These are phyloP conservation scores for Rhyacichthys aspro DNA, from an alignment of 2,797 vertebrate species.

Conservation along the genomic window DNA sequence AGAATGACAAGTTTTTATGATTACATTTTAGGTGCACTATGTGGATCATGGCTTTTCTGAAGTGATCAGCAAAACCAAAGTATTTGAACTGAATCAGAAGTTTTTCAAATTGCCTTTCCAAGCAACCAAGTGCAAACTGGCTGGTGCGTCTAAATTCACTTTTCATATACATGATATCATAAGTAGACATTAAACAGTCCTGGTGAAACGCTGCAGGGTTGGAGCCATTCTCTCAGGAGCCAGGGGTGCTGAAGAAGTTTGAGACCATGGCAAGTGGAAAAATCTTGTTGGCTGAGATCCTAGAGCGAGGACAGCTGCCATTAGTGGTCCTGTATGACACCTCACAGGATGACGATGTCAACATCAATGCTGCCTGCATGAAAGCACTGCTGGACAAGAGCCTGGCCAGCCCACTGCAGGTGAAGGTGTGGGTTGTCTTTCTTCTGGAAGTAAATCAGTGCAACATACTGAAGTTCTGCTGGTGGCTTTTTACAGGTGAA, in stretches of 20 bases:
- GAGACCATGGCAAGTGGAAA: conserved; percentile 88
- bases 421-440: conserved; percentile 44
- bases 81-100: conserved; percentile 85
- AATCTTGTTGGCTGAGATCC: conserved; percentile 93
- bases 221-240: conserved; percentile 88
- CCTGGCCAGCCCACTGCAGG: conserved; percentile 87
- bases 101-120: conserved; percentile 92
- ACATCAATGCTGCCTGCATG: conserved; percentile 92
- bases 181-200: background rate
- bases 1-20: background rate
- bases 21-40: conserved; percentile 84
- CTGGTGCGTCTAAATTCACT: conserved; percentile 82
- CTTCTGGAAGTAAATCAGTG: background rate
- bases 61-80: conserved; percentile 84
- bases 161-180: too few relatives aligned
- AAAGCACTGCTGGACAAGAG: conserved; percentile 89
- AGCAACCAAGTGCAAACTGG: conserved; percentile 92
- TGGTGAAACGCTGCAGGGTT: conserved; percentile 79
- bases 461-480: background rate
- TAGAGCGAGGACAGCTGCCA: conserved; percentile 84
- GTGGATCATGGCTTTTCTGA: conserved; percentile 97
- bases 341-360: conserved; percentile 95
- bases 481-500: conserved; percentile 79
- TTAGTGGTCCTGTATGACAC: conserved; percentile 94
- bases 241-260: conserved; percentile 87